Evolutionary conservation across 2,888 invertebrate species (phyloP).

Genomic region (Ceraclea dissimilis): DNA sequence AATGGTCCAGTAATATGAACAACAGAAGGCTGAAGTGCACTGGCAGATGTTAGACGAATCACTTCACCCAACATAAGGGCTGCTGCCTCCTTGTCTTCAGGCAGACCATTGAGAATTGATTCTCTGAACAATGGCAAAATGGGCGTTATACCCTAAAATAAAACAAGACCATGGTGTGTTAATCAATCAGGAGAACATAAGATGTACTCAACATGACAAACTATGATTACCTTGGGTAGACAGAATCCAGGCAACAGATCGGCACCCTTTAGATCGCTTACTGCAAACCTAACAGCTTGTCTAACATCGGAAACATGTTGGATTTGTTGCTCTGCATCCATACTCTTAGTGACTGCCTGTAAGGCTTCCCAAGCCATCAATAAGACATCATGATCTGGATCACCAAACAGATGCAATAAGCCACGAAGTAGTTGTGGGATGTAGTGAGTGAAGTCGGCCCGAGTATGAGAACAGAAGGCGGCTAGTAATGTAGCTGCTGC

Average conservation of each 20-base stretch:
- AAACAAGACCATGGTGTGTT: too few species aligned
- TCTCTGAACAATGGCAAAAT: slow-evolving; percentile 93
- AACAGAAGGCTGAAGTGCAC: slow-evolving; percentile 89
- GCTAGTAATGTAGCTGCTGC: slow-evolving; percentile 83
- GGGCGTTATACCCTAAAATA: slow-evolving; percentile 73
- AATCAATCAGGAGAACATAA: background rate
- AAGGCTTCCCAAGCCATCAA: slow-evolving; percentile 89
- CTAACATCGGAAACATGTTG: slow-evolving; percentile 83
- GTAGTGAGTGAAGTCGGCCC: slow-evolving; percentile 80
- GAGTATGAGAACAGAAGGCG: slow-evolving; percentile 83
- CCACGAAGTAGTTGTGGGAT: slow-evolving; percentile 84
- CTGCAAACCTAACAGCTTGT: slow-evolving; percentile 86
- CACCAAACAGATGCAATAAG: slow-evolving; percentile 76
- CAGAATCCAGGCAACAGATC: slow-evolving; percentile 88
- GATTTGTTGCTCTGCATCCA: slow-evolving; percentile 78
- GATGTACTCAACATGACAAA: background rate
- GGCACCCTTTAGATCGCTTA: slow-evolving; percentile 71
- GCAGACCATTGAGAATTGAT: slow-evolving; percentile 89
- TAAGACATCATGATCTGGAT: slow-evolving; percentile 71
- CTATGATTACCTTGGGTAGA: slow-evolving; percentile 62
- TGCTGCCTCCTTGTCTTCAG: slow-evolving; percentile 93
- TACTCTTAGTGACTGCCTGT: slow-evolving; percentile 77
- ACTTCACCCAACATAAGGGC: slow-evolving; percentile 83
- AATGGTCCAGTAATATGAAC: slow-evolving; percentile 96
- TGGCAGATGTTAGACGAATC: slow-evolving; percentile 75